These are phyloP conservation scores for Epinotia brunnichana DNA, from an alignment of 2,888 invertebrate genomes.

Conservation along the genomic window DNA sequence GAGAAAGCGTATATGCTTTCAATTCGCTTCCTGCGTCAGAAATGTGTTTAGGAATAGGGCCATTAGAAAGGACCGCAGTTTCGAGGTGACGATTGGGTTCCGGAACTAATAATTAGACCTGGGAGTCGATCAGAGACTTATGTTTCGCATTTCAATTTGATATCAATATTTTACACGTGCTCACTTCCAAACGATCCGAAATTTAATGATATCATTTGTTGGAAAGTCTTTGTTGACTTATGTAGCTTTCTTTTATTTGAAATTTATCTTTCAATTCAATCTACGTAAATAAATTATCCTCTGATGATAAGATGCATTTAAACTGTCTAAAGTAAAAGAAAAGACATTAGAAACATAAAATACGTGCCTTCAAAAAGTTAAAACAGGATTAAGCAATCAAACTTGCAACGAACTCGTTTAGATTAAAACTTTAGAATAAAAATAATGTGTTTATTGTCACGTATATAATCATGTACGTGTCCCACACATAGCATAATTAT, in stretches of 20 bases:
- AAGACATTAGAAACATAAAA: not conserved
- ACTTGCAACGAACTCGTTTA: not conserved
- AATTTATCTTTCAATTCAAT: not conserved
- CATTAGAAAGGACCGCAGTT: no score
- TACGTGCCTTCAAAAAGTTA: not conserved
- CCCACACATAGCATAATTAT: no score
- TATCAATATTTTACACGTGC: not conserved
- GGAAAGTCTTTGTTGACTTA: not conserved
- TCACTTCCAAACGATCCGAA: no score
- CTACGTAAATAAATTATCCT: not conserved
- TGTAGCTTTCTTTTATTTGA: not conserved
- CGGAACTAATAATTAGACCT: no score
- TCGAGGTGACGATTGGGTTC: no score
- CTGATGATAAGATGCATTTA: not conserved
- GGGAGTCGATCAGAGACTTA: not conserved
- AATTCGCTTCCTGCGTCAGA: no score
- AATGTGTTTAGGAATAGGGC: no score
- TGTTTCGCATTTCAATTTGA: not conserved
- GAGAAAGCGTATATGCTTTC: no score
- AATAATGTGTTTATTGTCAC: no score
- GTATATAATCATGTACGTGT: no score
- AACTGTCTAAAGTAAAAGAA: not conserved
- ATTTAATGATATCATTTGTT: not conserved
- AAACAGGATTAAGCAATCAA: slow-evolving; percentile 10
- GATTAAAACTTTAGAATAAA: not conserved